A percentile compares a stretch with the other conserved stretches of the same genome.
phyloP scores from a whole-genome alignment of 2,113 vertebrate species.

The Agapornis roseicollis region DNA sequence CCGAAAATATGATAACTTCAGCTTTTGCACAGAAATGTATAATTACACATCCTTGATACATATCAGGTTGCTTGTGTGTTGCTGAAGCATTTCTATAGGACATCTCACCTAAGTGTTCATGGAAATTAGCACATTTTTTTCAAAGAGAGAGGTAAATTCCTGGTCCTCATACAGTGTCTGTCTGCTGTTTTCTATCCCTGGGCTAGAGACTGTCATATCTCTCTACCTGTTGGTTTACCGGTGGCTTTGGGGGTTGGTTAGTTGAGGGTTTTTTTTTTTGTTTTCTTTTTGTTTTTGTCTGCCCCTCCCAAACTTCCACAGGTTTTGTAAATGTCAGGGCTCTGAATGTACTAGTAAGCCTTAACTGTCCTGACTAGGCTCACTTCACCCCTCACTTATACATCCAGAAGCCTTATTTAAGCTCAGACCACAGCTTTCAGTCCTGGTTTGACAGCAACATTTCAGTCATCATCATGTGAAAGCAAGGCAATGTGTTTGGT shows the following conservation, averaged over 20 bases:
- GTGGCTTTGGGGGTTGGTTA: neutral
- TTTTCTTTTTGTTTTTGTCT: neutral
- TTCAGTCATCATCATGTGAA: fast-evolving
- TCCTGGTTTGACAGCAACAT: neutral
- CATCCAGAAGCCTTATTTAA: neutral
- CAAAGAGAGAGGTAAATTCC: neutral
- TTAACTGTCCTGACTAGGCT: neutral
- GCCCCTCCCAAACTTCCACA: neutral
- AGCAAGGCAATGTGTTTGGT: neutral
- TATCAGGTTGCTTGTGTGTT: neutral
- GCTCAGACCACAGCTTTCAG: fast-evolving
- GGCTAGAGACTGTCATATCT: neutral
- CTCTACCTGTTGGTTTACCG: neutral
- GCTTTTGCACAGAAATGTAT: neutral
- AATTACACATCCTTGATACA: neutral
- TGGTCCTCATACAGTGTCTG: fast-evolving
- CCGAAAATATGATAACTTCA: neutral
- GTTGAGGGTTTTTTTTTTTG: no score
- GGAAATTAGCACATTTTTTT: neutral
- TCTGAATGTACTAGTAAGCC: neutral
- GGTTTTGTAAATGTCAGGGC: neutral
- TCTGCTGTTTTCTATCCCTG: neutral
- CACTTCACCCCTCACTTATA: neutral
- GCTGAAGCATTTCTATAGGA: neutral
- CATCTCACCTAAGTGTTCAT: neutral